Evolutionary conservation across 2,113 vertebrate genomes (phyloP).

Genomic region (Platichthys flesus): DNA sequence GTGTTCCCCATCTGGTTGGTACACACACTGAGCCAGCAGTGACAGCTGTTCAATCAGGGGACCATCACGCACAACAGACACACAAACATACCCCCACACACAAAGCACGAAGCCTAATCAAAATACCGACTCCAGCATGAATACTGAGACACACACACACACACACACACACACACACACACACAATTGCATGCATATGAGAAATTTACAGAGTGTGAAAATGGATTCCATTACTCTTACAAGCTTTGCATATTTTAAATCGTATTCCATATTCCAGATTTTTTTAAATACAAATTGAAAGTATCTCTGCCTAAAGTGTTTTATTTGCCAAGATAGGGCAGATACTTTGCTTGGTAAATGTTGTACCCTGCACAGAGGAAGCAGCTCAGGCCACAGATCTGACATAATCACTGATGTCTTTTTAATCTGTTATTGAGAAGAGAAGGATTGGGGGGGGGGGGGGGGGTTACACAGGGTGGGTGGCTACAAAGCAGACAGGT

Average conservation of each 20-base stretch:
- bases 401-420: slow-evolving; percentile 29
- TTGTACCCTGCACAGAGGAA: not conserved
- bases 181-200: not conserved
- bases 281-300: slow-evolving; percentile 15
- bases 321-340: slow-evolving; percentile 7
- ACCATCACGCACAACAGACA: slow-evolving; percentile 51
- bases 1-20: slow-evolving; percentile 78
- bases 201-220: slow-evolving; percentile 30
- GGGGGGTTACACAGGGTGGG: not conserved
- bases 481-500: slow-evolving; percentile 24
- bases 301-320: not conserved
- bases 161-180: slow-evolving; percentile 28
- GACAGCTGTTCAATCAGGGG: slow-evolving; percentile 80
- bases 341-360: slow-evolving; percentile 9
- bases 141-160: slow-evolving; percentile 20
- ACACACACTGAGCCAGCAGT: slow-evolving; percentile 73
- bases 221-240: slow-evolving; percentile 34
- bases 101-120: slow-evolving; percentile 13
- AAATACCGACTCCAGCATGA: slow-evolving; percentile 19
- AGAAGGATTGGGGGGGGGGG: not conserved
- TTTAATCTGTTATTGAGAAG: slow-evolving; percentile 47
- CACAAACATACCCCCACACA: slow-evolving; percentile 33
- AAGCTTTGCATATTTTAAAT: slow-evolving; percentile 50
- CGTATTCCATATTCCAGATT: slow-evolving; percentile 20
- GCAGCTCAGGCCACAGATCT: slow-evolving; percentile 2